These are phyloP conservation scores for Speoplatyrhinus poulsoni DNA, from an alignment of 2,113 vertebrate genomes.

Conservation along the genomic window DNA sequence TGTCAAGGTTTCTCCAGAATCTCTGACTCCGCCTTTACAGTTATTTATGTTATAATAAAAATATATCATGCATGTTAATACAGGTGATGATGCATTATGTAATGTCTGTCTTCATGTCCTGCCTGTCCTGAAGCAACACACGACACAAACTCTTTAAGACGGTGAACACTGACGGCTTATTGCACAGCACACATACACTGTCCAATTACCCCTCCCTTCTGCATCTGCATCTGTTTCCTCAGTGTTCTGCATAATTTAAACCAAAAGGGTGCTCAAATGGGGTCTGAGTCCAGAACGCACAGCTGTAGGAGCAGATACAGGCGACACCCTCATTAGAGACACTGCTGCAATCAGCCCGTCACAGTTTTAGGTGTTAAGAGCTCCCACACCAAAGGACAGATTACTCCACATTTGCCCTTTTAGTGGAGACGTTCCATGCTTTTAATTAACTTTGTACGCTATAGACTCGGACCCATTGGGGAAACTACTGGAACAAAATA, in stretches of 20 bases:
- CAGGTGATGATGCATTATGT: not conserved
- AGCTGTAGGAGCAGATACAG: conserved; percentile 48
- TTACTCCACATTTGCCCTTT: conserved; percentile 44
- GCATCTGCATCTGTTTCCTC: conserved; percentile 4
- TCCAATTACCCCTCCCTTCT: not conserved
- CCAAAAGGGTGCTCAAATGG: conserved; percentile 31
- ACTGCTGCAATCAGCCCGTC: conserved; percentile 48
- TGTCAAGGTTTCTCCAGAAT: too few relatives aligned
- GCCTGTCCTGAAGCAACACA: not conserved
- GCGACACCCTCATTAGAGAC: conserved; percentile 24
- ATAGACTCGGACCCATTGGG: conserved; percentile 35
- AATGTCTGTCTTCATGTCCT: not conserved
- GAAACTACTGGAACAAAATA: conserved; percentile 54
- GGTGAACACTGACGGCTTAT: not conserved
- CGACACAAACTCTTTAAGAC: conserved; percentile 6
- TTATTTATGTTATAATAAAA: not conserved
- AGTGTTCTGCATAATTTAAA: conserved; percentile 29
- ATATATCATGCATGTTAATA: not conserved
- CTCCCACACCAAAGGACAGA: conserved; percentile 58
- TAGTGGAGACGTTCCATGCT: conserved; percentile 31
- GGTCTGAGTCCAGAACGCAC: conserved; percentile 32
- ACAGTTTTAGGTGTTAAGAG: conserved; percentile 48
- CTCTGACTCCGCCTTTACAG: too few relatives aligned
- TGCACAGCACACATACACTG: not conserved
- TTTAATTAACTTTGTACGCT: conserved; percentile 59